These are phyloP conservation scores for Rhagoletis zephyria DNA, from an alignment of 1,140 invertebrate genomes.

Conservation along the genomic window DNA sequence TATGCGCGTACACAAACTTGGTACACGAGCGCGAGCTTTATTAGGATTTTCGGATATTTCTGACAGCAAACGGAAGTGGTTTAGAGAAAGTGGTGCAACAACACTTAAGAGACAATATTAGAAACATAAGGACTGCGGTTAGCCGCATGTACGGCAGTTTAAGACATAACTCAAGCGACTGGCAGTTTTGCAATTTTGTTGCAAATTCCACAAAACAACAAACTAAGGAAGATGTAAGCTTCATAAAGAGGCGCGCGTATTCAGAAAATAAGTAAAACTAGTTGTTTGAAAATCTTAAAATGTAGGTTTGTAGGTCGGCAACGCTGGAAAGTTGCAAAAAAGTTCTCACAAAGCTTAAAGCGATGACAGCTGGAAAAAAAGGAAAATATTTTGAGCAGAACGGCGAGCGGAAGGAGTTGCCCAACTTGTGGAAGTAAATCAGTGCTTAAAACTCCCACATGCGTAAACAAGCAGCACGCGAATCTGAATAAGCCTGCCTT, in stretches of 20 bases:
- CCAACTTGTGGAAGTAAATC: no score
- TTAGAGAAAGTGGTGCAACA: conserved; percentile 36
- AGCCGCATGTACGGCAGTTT: conserved; percentile 12
- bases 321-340: neutral
- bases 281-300: neutral
- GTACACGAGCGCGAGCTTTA: neutral
- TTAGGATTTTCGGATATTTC: conserved; percentile 51
- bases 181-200: conserved; percentile 8
- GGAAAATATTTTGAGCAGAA: no score
- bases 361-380: neutral
- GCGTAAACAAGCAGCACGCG: no score
- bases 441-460: no score
- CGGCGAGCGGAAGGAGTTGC: no score
- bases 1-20: conserved; percentile 8
- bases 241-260: neutral
- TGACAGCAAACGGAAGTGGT: conserved; percentile 49
- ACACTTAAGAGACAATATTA: neutral
- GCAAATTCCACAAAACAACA: neutral
- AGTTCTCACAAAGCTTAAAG: neutral
- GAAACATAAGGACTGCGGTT: neutral
- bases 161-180: neutral
- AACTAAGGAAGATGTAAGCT: neutral
- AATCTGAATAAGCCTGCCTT: no score
- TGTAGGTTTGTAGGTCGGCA: neutral
- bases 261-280: neutral